These are phyloP conservation scores for Alectoris magna DNA, from an alignment of 2,797 vertebrate species.

Conservation along the genomic window DNA sequence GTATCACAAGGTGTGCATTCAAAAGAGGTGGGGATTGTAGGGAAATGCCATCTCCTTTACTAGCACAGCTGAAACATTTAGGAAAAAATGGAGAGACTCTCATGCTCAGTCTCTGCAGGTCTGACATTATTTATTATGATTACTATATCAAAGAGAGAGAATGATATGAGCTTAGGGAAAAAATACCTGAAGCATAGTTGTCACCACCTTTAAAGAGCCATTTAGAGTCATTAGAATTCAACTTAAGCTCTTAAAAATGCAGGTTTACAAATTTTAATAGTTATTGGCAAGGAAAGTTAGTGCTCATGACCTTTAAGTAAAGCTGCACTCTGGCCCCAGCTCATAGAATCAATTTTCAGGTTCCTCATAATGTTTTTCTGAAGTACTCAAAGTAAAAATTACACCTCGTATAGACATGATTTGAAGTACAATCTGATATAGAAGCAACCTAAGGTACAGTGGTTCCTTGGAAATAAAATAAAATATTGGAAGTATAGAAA, in stretches of 20 bases:
- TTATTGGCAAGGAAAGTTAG: neutral
- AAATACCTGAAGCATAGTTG: neutral
- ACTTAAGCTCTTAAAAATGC: slow-evolving; percentile 13
- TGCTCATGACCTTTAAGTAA: neutral
- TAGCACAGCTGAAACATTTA: neutral
- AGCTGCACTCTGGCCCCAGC: neutral
- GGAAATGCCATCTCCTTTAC: neutral
- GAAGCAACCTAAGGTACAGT: neutral
- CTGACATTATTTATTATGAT: neutral
- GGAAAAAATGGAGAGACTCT: neutral
- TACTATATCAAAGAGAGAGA: neutral
- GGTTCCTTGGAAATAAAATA: neutral
- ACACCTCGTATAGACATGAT: neutral
- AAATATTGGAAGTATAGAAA: neutral
- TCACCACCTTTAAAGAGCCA: neutral
- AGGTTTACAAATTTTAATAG: slow-evolving; percentile 5
- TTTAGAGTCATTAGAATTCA: neutral
- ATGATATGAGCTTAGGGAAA: neutral
- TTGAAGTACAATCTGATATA: neutral
- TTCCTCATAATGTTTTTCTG: neutral
- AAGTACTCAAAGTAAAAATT: neutral
- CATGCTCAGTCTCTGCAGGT: neutral
- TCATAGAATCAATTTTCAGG: neutral
- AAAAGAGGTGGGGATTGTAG: neutral
- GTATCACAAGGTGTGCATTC: neutral